Percentiles rank a stretch among this genome's conserved stretches.
These are phyloP conservation scores for Triplophysa tibetana DNA, from an alignment of 2,113 vertebrate species.

Conservation along the genomic window DNA sequence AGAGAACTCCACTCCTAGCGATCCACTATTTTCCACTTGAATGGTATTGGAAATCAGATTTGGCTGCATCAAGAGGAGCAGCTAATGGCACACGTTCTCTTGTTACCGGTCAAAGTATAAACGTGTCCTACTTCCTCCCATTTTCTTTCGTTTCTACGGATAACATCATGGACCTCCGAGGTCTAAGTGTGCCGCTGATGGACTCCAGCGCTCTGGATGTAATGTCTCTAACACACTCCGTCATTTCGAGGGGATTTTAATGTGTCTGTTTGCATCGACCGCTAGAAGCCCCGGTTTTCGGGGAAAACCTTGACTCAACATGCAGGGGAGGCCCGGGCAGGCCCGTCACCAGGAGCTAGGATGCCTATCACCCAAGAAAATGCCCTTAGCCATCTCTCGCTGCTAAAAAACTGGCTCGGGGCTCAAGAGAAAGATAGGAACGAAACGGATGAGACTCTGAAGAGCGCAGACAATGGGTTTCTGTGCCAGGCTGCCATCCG, in stretches of 20 bases:
- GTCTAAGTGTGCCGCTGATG: conserved; percentile 21
- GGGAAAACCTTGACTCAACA: conserved; percentile 64
- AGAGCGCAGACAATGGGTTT: conserved; percentile 64
- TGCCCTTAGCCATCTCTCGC: conserved; percentile 81
- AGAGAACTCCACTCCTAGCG: conserved; percentile 30
- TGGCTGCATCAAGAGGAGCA: conserved; percentile 47
- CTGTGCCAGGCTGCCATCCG: conserved; percentile 84
- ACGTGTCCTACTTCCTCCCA: conserved; percentile 13
- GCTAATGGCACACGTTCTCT: conserved; percentile 53
- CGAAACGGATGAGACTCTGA: conserved; percentile 35
- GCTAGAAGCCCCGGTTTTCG: conserved; percentile 13
- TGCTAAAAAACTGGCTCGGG: conserved; percentile 87
- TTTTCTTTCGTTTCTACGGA: conserved; percentile 39
- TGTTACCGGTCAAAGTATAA: conserved; percentile 45
- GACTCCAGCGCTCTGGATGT: conserved; percentile 13
- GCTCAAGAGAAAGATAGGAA: conserved; percentile 62
- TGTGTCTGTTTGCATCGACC: conserved; percentile 24
- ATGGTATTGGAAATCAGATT: conserved; percentile 51
- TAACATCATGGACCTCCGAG: conserved; percentile 59
- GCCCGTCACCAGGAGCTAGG: conserved; percentile 59
- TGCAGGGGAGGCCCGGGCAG: conserved; percentile 59
- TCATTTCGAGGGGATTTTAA: conserved; percentile 45
- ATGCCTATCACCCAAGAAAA: conserved; percentile 98
- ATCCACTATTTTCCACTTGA: conserved; percentile 49
- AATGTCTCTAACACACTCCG: background rate